Conservation (phyloP, 2,113 vertebrate genomes). For the Columbina picui region DNA sequence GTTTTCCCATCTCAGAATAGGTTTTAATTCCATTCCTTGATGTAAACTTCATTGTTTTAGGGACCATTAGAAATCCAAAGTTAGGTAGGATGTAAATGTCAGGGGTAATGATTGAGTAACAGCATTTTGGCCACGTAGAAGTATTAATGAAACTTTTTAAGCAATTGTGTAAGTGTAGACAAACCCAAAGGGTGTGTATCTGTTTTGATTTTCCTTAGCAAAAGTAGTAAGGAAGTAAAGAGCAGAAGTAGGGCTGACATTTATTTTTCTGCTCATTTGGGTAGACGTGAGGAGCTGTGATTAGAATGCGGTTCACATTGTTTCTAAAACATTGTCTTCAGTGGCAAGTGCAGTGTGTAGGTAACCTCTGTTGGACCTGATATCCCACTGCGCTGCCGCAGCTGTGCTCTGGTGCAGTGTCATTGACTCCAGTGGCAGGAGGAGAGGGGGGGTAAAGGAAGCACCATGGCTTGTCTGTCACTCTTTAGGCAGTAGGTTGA, state of each 20-base stretch:
- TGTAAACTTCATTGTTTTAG: not conserved
- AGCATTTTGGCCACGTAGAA: not conserved
- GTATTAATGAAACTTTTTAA: not conserved
- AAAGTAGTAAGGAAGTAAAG: not conserved
- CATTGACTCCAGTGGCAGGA: not conserved
- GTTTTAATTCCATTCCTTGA: slow-evolving; percentile 16
- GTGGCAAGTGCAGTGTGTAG: not conserved
- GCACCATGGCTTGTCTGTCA: not conserved
- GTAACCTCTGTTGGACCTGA: not conserved
- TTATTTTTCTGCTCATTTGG: not conserved
- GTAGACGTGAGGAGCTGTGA: not conserved
- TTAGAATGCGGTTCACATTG: not conserved
- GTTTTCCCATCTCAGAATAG: not conserved
- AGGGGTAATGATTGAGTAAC: not conserved
- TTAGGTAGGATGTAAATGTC: not conserved
- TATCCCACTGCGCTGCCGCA: not conserved
- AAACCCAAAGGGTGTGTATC: not conserved
- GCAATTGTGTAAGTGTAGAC: not conserved
- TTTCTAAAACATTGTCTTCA: not conserved
- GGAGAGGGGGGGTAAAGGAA: not conserved
- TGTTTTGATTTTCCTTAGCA: slow-evolving; percentile 13
- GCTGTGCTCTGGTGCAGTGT: not conserved
- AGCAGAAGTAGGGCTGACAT: not conserved
- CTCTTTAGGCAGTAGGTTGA: not conserved
- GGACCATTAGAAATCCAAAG: slow-evolving; percentile 27